Conservation (phyloP, 2,888 invertebrate species). For the Oligia fasciuncula region DNA sequence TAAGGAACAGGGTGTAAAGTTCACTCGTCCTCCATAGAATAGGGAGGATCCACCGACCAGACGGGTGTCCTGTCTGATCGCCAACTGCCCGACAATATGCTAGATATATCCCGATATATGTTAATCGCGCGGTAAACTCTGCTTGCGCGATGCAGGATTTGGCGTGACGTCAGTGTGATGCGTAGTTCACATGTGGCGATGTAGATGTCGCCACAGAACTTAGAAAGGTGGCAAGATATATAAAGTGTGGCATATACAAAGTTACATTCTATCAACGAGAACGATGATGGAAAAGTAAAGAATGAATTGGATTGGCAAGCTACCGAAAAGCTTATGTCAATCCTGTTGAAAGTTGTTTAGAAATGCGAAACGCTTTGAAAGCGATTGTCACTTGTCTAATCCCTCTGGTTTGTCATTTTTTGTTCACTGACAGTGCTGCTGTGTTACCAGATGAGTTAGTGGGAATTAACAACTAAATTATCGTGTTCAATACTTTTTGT, state of each 20-base stretch:
- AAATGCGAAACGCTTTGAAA: neutral
- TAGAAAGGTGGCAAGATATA: neutral
- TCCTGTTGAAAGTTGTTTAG: neutral
- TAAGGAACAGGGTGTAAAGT: neutral
- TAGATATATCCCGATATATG: neutral
- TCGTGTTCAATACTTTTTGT: neutral
- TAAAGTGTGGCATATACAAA: neutral
- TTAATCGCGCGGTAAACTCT: neutral
- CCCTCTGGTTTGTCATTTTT: neutral
- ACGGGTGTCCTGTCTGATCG: neutral
- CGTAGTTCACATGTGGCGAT: neutral
- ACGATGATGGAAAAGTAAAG: neutral
- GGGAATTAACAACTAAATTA: conserved; percentile 20
- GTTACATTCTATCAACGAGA: neutral
- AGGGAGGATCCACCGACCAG: neutral
- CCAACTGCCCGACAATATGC: too few relatives aligned
- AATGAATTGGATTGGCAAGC: neutral
- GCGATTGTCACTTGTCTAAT: neutral
- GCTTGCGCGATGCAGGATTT: neutral
- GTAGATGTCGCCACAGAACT: neutral
- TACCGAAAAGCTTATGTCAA: neutral
- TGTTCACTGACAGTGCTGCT: neutral
- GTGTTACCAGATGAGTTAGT: neutral
- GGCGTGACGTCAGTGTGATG: neutral
- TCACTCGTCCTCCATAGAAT: neutral